These are phyloP conservation scores for Polydesmus complanatus DNA, from an alignment of 2,888 invertebrate species.

Conservation along the genomic window DNA sequence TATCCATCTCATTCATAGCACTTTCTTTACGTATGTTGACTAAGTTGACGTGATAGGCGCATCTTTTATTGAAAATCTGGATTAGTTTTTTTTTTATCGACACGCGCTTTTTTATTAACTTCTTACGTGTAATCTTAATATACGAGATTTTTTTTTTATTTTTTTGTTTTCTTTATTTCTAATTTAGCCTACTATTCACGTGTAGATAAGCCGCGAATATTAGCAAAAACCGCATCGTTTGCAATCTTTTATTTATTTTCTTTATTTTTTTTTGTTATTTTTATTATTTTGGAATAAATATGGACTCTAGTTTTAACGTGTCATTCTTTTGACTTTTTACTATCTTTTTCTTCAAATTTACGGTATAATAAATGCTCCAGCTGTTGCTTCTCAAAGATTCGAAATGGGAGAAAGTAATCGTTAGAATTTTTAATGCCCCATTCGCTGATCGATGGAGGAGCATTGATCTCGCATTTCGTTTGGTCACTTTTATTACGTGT, in stretches of 20 bases:
- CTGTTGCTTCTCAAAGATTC: neutral
- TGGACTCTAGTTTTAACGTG: neutral
- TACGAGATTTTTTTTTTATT: no score
- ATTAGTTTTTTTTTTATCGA: neutral
- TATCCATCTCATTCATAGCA: no score
- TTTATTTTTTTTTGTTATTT: no score
- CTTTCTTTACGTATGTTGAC: no score
- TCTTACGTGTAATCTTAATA: neutral
- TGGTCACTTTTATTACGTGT: no score
- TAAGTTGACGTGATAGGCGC: no score
- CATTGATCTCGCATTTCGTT: no score
- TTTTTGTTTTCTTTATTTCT: no score
- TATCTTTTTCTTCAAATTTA: neutral
- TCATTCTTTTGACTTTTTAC: neutral
- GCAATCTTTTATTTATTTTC: neutral
- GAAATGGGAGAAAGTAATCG: no score
- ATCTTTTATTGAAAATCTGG: no score
- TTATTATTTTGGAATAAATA: neutral
- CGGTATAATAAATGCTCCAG: neutral
- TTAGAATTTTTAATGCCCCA: no score
- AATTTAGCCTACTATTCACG: neutral
- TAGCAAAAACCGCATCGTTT: neutral
- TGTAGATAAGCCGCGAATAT: neutral
- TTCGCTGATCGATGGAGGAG: no score
- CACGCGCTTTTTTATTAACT: neutral